phyloP scores from a whole-genome alignment of 2,888 invertebrate genomes.

The Anoplius nigerrimus region DNA sequence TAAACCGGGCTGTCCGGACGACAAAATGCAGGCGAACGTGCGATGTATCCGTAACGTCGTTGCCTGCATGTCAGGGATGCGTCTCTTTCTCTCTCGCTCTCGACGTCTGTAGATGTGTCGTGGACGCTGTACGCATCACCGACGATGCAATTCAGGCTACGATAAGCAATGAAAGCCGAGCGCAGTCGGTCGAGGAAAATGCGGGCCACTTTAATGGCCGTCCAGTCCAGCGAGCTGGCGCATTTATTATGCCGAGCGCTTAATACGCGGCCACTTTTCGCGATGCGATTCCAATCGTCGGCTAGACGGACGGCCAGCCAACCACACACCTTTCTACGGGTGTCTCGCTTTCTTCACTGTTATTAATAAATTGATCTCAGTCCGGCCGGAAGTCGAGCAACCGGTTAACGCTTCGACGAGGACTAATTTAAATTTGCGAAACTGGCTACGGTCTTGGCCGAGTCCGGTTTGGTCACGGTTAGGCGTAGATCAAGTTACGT shows the following conservation, averaged over 20 bases:
- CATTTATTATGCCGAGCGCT: neutral
- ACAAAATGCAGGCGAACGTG: constrained; percentile 50
- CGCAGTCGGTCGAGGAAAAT: constrained; percentile 9
- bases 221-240: neutral
- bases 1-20: constrained; percentile 41
- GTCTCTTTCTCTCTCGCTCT: no score
- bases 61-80: neutral
- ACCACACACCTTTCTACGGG: no score
- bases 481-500: no score
- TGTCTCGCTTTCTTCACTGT: no score
- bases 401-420: no score
- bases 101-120: constrained; percentile 26
- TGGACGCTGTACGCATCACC: constrained; percentile 29
- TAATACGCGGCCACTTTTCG: neutral
- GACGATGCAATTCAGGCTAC: constrained; percentile 39
- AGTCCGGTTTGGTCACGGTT: no score
- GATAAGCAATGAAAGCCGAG: constrained; percentile 27
- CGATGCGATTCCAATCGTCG: no score
- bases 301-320: no score
- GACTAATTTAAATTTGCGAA: no score
- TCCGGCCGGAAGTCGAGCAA: no score
- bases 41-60: constrained; percentile 39
- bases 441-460: no score
- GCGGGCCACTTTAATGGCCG: constrained; percentile 14
- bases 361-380: no score